Base-by-base conservation (phyloP, 2,888 invertebrate genomes). In the Leptinotarsa tumamoca region DNA sequence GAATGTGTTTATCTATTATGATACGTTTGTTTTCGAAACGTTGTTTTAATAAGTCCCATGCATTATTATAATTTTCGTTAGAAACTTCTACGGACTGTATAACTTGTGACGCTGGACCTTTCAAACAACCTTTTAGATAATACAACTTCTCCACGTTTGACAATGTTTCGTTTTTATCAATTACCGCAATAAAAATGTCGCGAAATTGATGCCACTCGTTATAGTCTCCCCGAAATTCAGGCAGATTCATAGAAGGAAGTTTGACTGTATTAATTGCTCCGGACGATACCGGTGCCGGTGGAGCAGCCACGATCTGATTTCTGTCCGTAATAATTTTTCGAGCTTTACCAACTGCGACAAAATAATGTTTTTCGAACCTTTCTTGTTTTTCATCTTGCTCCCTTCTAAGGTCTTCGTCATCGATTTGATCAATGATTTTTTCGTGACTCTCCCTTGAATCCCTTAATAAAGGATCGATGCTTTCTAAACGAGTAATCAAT, bases 21-120 rank as follows among this genome's bases (percentile, higher is more conserved):
- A 18, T 18, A 58, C 10, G 58, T 23, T 58, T 58, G 23, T 58
- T 58, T 13, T 58, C 58, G 23, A 58, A 58, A 58, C 58, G 58
- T 58, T 58, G 13, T 58, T n/a, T 14, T 58, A 58, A 23, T 18
- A 58, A 18, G 14, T 58, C 58, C 58, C 58, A 58, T 7, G 23
- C 58, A 7, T 58, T 58, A 58, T 58, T 23, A 18, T 58, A 58
- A 58, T 58, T 58, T 58, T 58, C 58, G 7, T 18, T 18, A n/a
- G 23, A 58, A 58, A 58, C 58, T n/a, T 58, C 58, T 21, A 58
- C 18, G 21, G 58, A 18, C 14, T 58, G 18, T 58, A 23, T 14
- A 58, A 58, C 58, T 18, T 58, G 58, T 58, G 18, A n/a, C 58
- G 23, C 58, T 58, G 18, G 18, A 23, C 58, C 58, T 10, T 58